A percentile compares a stretch with the other conserved stretches of the same genome.
phyloP scores from a whole-genome alignment of 2,797 vertebrate genomes.

The Ispidina picta region DNA sequence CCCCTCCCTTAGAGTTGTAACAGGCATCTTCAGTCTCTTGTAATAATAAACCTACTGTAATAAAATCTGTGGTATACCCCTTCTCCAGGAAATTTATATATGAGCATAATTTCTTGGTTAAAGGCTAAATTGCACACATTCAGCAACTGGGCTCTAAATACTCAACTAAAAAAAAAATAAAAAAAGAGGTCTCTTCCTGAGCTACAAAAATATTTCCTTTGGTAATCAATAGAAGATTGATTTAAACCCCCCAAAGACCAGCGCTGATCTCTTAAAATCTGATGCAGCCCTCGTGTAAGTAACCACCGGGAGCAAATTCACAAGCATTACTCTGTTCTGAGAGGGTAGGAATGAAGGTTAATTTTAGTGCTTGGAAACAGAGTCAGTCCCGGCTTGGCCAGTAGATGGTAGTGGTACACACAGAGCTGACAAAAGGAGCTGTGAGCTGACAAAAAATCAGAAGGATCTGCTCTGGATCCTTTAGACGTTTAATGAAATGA shows the following conservation, averaged over 20 bases:
- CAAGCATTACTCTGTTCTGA: rapidly evolving
- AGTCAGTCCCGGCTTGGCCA: background rate
- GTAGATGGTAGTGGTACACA: slow-evolving; percentile 48
- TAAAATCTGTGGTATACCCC: background rate
- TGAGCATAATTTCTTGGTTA: background rate
- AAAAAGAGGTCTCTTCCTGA: background rate
- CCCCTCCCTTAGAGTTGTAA: background rate
- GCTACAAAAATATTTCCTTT: background rate
- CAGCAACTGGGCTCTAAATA: background rate
- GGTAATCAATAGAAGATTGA: background rate
- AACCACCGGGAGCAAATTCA: background rate
- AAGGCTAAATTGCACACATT: background rate
- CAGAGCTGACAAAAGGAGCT: background rate
- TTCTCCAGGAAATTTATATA: background rate
- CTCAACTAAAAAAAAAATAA: background rate
- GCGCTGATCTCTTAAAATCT: background rate
- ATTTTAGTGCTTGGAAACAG: background rate
- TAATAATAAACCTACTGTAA: background rate
- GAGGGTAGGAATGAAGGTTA: no score
- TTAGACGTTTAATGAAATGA: background rate
- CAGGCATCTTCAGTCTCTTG: background rate
- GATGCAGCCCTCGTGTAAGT: background rate
- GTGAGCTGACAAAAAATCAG: background rate
- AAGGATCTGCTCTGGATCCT: background rate
- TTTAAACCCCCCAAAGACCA: background rate